Conservation (phyloP, 30 jellyfish, hydroid and myxozoan species). For the Hydractinia symbiolongicarpus region DNA sequence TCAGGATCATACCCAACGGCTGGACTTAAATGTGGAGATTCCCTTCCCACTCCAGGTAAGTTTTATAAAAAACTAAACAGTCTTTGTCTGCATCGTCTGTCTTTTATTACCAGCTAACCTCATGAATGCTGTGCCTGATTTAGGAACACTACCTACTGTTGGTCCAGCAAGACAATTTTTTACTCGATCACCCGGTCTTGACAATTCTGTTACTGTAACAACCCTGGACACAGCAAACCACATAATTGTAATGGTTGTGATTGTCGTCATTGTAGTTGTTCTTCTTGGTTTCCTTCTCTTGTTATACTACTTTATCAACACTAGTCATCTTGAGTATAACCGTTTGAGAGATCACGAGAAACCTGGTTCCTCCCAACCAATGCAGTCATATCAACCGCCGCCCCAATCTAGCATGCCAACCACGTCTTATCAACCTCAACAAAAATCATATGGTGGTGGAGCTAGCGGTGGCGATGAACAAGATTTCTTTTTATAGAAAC, state of each 20-base stretch:
- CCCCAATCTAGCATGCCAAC: neutral
- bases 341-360: conserved; percentile 17
- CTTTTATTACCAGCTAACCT: too few relatives aligned
- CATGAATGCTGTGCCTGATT: neutral
- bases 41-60: conserved; percentile 32
- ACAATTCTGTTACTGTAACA: conserved; percentile 11
- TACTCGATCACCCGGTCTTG: conserved; percentile 40
- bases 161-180: conserved; percentile 29
- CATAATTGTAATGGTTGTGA: conserved; percentile 1
- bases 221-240: conserved; percentile 2
- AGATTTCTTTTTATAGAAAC: neutral
- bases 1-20: conserved; percentile 15
- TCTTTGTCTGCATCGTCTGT: neutral
- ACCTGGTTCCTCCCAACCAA: neutral
- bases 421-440: conserved; percentile 1
- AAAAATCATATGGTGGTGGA: conserved; percentile 9
- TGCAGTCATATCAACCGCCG: conserved; percentile 1
- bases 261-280: conserved; percentile 5
- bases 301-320: conserved; percentile 9
- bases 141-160: conserved; percentile 32
- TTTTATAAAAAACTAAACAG: neutral
- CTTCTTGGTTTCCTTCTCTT: conserved; percentile 1
- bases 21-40: conserved; percentile 8
- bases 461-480: neutral
- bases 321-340: conserved; percentile 1